Evolutionary conservation across 2,888 invertebrate species (phyloP).

Genomic region (Tuberolachnus salignus): DNA sequence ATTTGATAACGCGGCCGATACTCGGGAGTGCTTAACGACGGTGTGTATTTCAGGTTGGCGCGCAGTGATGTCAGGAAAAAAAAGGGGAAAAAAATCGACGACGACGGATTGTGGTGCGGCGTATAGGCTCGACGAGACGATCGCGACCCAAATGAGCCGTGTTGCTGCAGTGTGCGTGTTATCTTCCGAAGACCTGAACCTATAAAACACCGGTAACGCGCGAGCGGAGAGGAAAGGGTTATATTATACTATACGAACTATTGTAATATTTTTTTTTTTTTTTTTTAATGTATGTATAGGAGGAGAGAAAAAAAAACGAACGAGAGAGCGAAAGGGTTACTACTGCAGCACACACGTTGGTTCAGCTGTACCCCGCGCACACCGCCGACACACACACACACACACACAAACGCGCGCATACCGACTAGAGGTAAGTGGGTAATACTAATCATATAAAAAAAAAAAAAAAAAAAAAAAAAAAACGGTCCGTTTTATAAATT

Average conservation of each 20-base stretch:
- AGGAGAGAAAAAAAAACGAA: constrained; percentile 35
- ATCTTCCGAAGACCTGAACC: constrained; percentile 49
- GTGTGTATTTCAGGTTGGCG: too few species aligned
- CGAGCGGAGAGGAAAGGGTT: constrained; percentile 39
- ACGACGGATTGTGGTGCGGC: not conserved
- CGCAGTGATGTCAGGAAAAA: too few species aligned
- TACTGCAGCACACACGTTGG: constrained; percentile 8
- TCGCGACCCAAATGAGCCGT: constrained; percentile 44
- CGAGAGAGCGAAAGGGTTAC: constrained; percentile 47
- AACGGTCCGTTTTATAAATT: constrained; percentile 55
- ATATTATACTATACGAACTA: constrained; percentile 18
- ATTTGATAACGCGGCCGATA: too few species aligned
- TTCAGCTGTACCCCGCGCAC: constrained; percentile 53
- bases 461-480: constrained; percentile 28
- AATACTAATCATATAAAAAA: constrained; percentile 16
- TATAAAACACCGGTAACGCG: constrained; percentile 22
- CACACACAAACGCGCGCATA: too few species aligned
- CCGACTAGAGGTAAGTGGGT: constrained; percentile 39
- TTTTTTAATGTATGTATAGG: constrained; percentile 14
- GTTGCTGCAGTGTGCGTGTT: constrained; percentile 3
- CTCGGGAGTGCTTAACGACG: too few species aligned
- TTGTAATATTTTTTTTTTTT: constrained; percentile 51
- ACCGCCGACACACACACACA: not conserved
- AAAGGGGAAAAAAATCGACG: not conserved
- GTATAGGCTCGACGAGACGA: constrained; percentile 34